Evolutionary conservation across 2,113 vertebrate genomes (phyloP), one percentile per base, ranked within the genome.

Genomic region (Eidolon helvum): DNA sequence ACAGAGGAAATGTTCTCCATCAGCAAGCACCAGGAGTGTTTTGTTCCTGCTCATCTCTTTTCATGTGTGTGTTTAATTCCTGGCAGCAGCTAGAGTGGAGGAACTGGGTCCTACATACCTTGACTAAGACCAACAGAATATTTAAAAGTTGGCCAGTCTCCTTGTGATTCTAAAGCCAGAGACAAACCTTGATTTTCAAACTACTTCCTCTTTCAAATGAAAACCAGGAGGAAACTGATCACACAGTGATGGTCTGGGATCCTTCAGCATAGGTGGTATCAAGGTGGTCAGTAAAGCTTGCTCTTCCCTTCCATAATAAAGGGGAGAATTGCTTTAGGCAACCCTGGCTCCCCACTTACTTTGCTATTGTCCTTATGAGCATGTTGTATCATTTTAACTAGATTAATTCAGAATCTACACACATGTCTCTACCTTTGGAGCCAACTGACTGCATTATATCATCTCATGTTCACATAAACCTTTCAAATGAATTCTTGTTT

Each of bases 401-500:
- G 63, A 33, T 57, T 91, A 74, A 74, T 94, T 97, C n/a, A 50
- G 11, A 48, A 24, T 80, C 57, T 45, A 79, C 53, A 77, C 65
- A 69, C 66, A 82, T 86, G 48, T 24, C 57, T 75, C 94, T 28
- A 66, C 84, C 63, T 94, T 94, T 92, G 86, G 83, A 94, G 66
- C 83, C 40, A 78, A 2, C 21, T 3, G 3, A 26, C 55, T 18
- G 16, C 28, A 8, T 68, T 95, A 50, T 91, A 94, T 65, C 68
- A 72, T 72, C 71, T 86, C 78, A 19, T 96, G 75, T 93, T 96
- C 69, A 97, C 92, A 96, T 57, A 95, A 97, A 92, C 92, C 10
- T 78, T 90, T 91, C 74, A n/a, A 77, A 92, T 40, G 63, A 94
- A 38, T 22, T 75, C 82, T 40, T 9, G 30, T 68, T 66, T 90